phyloP scores from a whole-genome alignment of 2,113 vertebrate genomes.

The Parus major region DNA sequence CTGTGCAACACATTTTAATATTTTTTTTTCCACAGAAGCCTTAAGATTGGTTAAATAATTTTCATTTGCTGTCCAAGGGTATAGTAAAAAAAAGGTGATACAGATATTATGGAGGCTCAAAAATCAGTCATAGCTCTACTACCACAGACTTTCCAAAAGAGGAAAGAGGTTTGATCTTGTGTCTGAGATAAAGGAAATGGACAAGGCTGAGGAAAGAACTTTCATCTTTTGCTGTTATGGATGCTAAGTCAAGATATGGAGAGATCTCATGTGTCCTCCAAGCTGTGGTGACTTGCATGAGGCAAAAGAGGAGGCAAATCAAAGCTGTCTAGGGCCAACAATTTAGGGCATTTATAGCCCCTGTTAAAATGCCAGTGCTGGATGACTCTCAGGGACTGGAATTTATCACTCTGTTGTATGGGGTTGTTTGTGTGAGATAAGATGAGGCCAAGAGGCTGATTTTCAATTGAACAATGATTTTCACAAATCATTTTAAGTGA shows the following conservation, averaged over 20 bases:
- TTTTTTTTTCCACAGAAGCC: background rate
- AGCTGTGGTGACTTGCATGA: background rate
- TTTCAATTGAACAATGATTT: conserved; percentile 14
- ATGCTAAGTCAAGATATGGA: background rate
- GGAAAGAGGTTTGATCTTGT: background rate
- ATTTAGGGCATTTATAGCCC: conserved; percentile 7
- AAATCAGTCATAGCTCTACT: background rate
- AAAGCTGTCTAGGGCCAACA: background rate
- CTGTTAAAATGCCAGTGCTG: background rate
- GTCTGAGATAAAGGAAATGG: background rate
- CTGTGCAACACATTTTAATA: background rate
- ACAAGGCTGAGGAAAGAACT: background rate
- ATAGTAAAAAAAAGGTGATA: background rate
- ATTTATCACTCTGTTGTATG: conserved; percentile 1
- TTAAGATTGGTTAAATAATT: background rate
- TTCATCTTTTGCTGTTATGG: background rate
- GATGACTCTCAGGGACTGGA: background rate
- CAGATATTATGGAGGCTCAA: background rate
- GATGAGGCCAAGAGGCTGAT: background rate
- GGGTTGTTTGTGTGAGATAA: conserved; percentile 27
- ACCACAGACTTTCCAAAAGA: background rate
- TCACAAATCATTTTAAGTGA: conserved; percentile 10
- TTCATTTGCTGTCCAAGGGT: background rate
- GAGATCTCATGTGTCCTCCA: background rate
- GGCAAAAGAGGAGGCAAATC: background rate